Percentiles rank a stretch among this genome's conserved stretches.
These are phyloP conservation scores for Hanleya hanleyi DNA, from an alignment of 2,888 invertebrate genomes.

Conservation along the genomic window DNA sequence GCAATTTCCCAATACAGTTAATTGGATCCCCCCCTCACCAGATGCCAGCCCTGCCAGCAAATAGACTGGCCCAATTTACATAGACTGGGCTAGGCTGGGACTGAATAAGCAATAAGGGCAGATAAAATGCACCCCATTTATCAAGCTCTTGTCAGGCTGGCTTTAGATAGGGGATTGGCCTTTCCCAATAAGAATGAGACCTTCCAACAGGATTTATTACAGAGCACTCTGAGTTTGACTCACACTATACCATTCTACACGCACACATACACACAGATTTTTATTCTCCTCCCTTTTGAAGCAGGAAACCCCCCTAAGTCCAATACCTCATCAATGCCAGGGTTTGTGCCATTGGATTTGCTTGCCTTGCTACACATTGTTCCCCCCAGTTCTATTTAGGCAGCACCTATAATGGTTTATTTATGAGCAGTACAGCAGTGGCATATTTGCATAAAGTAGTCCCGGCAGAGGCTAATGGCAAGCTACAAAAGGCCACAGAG, in stretches of 20 bases:
- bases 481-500: slow-evolving; percentile 7
- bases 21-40: slow-evolving; percentile 3
- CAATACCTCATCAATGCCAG: neutral
- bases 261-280: too few species aligned
- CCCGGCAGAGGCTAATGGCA: slow-evolving; percentile 12
- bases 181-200: neutral
- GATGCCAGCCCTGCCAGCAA: neutral
- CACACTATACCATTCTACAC: too few species aligned
- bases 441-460: slow-evolving; percentile 12
- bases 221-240: neutral
- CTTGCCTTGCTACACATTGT: slow-evolving; percentile 10
- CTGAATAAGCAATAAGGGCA: slow-evolving; percentile 12
- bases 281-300: neutral
- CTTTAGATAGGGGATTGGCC: neutral
- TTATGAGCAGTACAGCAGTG: neutral
- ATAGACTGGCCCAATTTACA: slow-evolving; percentile 11
- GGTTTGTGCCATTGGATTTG: slow-evolving; percentile 7
- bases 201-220: neutral
- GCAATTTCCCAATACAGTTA: slow-evolving; percentile 7
- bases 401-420: slow-evolving; percentile 4
- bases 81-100: neutral
- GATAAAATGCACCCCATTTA: slow-evolving; percentile 5
- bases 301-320: slow-evolving; percentile 4
- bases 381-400: neutral
- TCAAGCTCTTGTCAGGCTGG: neutral